phyloP scores from a whole-genome alignment of 2,113 vertebrate genomes.

The Tyrannus savana region DNA sequence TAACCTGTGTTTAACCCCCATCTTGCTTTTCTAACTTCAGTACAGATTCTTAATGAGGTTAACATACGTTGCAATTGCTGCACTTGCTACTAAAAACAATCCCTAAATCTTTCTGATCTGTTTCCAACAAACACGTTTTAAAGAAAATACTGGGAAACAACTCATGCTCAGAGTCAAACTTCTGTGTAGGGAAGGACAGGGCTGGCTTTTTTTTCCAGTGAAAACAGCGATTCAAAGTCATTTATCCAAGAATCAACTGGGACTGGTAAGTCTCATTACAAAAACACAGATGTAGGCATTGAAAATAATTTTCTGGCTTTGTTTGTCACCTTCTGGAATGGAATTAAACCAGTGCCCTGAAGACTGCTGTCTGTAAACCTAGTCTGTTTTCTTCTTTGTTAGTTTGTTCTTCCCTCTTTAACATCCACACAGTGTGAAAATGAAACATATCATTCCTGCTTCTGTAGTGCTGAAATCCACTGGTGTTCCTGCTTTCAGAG shows the following conservation, averaged over 20 bases:
- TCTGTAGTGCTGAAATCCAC: neutral
- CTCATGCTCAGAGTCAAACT: neutral
- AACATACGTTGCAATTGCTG: neutral
- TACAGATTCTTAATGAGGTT: neutral
- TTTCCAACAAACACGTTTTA: neutral
- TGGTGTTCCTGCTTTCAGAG: neutral
- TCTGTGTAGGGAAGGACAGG: neutral
- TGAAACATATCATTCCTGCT: neutral
- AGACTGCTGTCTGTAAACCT: neutral
- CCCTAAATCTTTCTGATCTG: neutral
- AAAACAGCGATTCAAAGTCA: slow-evolving; percentile 45
- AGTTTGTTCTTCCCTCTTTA: neutral
- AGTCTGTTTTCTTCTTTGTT: neutral
- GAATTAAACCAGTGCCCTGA: neutral
- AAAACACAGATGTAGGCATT: slow-evolving; percentile 8
- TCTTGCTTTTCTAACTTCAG: neutral
- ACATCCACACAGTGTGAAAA: neutral
- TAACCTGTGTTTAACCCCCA: neutral
- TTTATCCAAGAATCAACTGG: slow-evolving; percentile 14
- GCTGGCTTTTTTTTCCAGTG: neutral
- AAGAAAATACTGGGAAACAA: slow-evolving; percentile 30
- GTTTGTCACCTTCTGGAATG: slow-evolving; percentile 20
- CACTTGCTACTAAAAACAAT: neutral
- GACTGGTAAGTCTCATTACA: slow-evolving; percentile 13
- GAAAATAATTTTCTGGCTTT: slow-evolving; percentile 34